These are phyloP conservation scores for Rallus crepitans DNA, from an alignment of 2,797 vertebrate genomes.

Conservation along the genomic window DNA sequence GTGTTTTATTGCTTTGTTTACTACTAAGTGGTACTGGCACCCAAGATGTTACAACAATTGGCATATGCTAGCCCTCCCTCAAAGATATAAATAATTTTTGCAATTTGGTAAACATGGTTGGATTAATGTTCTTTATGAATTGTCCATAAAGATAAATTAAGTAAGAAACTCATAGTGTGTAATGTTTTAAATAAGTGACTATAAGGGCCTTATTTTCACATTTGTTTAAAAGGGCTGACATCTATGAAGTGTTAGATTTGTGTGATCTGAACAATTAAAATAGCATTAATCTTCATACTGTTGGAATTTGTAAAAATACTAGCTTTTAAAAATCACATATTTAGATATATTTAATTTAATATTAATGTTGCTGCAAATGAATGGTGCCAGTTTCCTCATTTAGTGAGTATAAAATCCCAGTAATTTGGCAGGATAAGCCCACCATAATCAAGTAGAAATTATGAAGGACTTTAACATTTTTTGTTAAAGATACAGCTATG, in stretches of 20 bases:
- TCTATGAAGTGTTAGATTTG: neutral
- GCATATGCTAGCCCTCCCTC: conserved; percentile 7
- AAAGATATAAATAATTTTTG: neutral
- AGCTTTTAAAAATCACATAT: neutral
- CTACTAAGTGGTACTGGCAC: conserved; percentile 6
- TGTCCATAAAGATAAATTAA: conserved; percentile 18
- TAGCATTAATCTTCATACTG: neutral
- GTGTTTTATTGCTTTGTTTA: conserved; percentile 50
- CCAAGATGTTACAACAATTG: conserved; percentile 9
- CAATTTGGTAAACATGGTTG: conserved; percentile 28
- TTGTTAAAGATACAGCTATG: neutral
- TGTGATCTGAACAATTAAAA: neutral
- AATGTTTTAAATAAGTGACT: neutral
- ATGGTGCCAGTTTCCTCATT: neutral
- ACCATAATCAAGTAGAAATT: neutral
- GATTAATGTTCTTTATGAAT: conserved; percentile 15
- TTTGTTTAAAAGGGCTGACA: neutral
- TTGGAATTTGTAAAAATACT: neutral
- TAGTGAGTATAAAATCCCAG: neutral
- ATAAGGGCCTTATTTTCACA: neutral
- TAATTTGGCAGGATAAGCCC: neutral
- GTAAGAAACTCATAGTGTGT: neutral
- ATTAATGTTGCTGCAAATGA: neutral
- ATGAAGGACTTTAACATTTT: neutral
- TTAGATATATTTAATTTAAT: neutral